A percentile compares a stretch with the other conserved stretches of the same genome.
phyloP scores from a whole-genome alignment of 2,888 invertebrate species.

The Andrena trimmerana region DNA sequence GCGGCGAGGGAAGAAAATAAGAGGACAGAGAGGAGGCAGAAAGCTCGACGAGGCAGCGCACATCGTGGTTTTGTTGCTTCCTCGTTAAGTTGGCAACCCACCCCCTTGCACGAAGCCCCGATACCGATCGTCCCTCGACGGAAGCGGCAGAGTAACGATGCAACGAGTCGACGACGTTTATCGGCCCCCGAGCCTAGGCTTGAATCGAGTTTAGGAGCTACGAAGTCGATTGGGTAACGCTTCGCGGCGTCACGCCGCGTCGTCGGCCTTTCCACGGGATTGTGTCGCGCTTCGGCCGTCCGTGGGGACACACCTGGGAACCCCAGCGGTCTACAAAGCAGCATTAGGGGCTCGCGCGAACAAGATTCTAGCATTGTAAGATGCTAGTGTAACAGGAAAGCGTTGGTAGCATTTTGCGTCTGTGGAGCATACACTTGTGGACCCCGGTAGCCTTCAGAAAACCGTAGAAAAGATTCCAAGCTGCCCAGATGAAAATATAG shows the following conservation, averaged over 20 bases:
- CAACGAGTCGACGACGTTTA: slow-evolving; percentile 43
- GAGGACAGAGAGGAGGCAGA: slow-evolving; percentile 21
- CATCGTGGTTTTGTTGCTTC: slow-evolving; percentile 57
- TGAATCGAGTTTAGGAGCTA: slow-evolving; percentile 1
- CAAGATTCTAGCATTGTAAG: too few relatives aligned
- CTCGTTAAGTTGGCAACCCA: slow-evolving; percentile 57
- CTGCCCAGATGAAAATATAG: background rate
- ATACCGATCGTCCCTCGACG: slow-evolving; percentile 47
- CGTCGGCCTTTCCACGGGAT: background rate
- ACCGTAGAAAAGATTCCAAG: background rate
- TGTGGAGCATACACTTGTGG: too few relatives aligned
- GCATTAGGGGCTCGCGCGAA: too few relatives aligned
- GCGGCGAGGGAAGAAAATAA: slow-evolving; percentile 25
- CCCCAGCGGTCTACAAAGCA: too few relatives aligned
- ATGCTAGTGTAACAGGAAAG: too few relatives aligned
- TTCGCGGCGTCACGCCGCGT: background rate
- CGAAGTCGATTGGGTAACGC: background rate
- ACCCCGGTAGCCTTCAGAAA: background rate
- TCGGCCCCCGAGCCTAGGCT: slow-evolving; percentile 21
- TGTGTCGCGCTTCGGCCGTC: too few relatives aligned
- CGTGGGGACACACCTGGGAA: too few relatives aligned
- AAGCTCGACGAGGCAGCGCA: slow-evolving; percentile 56
- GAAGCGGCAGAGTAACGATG: slow-evolving; percentile 54
- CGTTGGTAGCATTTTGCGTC: too few relatives aligned
- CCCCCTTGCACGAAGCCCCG: slow-evolving; percentile 41